Evolutionary conservation across 2,888 invertebrate genomes (phyloP).

Genomic region (Diloba caeruleocephala): DNA sequence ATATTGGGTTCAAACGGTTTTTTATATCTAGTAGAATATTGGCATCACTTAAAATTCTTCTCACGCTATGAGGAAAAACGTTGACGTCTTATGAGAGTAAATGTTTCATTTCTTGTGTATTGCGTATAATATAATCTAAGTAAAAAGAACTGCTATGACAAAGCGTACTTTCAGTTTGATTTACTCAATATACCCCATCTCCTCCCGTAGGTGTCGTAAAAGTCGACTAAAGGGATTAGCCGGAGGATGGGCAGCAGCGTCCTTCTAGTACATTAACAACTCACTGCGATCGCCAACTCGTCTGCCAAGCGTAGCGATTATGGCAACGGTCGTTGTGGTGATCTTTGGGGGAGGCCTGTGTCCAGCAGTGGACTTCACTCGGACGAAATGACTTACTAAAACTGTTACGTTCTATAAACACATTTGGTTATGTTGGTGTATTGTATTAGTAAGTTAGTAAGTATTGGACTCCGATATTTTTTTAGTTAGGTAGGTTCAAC

Average conservation of each 20-base stretch:
- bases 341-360: too few relatives aligned
- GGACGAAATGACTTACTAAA: slow-evolving; percentile 16
- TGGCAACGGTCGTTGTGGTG: too few relatives aligned
- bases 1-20: slow-evolving; percentile 11
- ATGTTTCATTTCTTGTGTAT: slow-evolving; percentile 22
- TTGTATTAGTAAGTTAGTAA: too few relatives aligned
- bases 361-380: too few relatives aligned
- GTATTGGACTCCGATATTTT: too few relatives aligned
- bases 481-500: too few relatives aligned
- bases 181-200: slow-evolving; percentile 38
- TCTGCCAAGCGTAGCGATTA: too few relatives aligned
- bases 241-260: too few relatives aligned
- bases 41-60: slow-evolving; percentile 22
- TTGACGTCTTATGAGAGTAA: slow-evolving; percentile 26
- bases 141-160: slow-evolving; percentile 29
- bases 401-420: slow-evolving; percentile 1
- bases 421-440: slow-evolving; percentile 1
- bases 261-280: too few relatives aligned
- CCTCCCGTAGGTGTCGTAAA: too few relatives aligned
- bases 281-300: too few relatives aligned
- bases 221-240: too few relatives aligned
- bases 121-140: slow-evolving; percentile 42
- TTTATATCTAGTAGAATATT: slow-evolving; percentile 15
- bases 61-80: slow-evolving; percentile 28
- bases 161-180: slow-evolving; percentile 34